Evolutionary conservation across 1,140 invertebrate species (phyloP), one percentile per base, ranked within the genome.

Genomic region (Spodoptera litura): DNA sequence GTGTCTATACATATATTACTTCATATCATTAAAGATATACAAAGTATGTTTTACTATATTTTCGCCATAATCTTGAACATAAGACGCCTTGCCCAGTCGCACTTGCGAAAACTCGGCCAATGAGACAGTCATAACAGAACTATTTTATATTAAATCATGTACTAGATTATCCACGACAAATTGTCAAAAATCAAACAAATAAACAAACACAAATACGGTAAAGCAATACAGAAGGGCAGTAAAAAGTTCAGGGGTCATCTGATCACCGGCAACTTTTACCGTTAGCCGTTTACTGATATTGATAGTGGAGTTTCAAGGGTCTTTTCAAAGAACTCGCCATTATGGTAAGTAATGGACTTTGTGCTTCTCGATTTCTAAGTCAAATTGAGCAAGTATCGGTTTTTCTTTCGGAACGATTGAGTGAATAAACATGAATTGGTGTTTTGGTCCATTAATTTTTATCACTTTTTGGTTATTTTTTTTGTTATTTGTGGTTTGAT

Each of bases 201-300:
- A 56, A 20, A 20, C 15, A 62, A 44, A 44, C 12, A 13, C 52
- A n/a, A 71, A 9, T 13, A 27, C 6, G 25, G 10, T 4, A 56
- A 11, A 35, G n/a, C n/a, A 56, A 35, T 56, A 72, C 31, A 72
- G 56, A 72, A 35, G 31, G 53, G 31, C 52, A 20, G 20, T 38
- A 72, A 71, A 56, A 72, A 56, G 27, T 72, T 72, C 58, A 56
- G 53, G 53, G 68, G 31, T 72, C 27, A 56, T 38, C 52, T 31
- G n/a, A 72, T 72, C 31, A 51, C 31, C 53, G 27, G 53, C 44
- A 56, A 58, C 52, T 72, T 72, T 55, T n/a, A 72, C 27, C 56
- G 53, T 72, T 44, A 25, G 31, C 49, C 52, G 68, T 72, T 72
- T 56, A 72, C 35, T 56, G 38, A 15, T 68, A 52, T 58, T 35